Evolutionary conservation across 2,113 vertebrate species (phyloP).

Genomic region (Collichthys lucidus): DNA sequence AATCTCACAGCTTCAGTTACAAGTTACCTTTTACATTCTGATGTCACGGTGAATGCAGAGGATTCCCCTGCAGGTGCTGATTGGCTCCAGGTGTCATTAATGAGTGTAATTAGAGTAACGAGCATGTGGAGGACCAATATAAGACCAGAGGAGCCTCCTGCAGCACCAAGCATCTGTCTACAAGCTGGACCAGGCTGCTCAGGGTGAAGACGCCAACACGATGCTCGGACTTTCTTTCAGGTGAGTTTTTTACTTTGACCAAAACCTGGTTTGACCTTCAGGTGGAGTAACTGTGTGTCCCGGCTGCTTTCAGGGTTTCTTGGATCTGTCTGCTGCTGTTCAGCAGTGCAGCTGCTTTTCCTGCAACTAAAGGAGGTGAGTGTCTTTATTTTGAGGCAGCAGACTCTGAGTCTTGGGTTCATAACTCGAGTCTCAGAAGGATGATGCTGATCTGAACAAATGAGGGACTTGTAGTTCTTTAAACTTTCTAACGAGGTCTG

Average conservation of each 20-base stretch:
- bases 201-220: slow-evolving; percentile 3
- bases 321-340: slow-evolving; percentile 48
- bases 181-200: neutral
- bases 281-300: accelerated
- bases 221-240: neutral
- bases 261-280: neutral
- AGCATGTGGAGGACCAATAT: neutral
- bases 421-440: no score
- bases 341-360: slow-evolving; percentile 2
- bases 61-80: neutral
- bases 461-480: no score
- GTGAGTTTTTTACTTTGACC: neutral
- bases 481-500: no score
- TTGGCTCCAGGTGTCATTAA: slow-evolving; percentile 20
- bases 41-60: no score
- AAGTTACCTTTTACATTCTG: no score
- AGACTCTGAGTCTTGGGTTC: neutral
- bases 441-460: no score
- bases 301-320: slow-evolving; percentile 2
- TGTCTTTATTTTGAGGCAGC: neutral
- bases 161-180: neutral
- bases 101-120: slow-evolving; percentile 1
- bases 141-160: neutral
- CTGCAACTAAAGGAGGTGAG: slow-evolving; percentile 4
- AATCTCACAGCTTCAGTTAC: no score